These are phyloP conservation scores for Armadillidium nasatum DNA, from an alignment of 1,140 invertebrate genomes.

Conservation along the genomic window DNA sequence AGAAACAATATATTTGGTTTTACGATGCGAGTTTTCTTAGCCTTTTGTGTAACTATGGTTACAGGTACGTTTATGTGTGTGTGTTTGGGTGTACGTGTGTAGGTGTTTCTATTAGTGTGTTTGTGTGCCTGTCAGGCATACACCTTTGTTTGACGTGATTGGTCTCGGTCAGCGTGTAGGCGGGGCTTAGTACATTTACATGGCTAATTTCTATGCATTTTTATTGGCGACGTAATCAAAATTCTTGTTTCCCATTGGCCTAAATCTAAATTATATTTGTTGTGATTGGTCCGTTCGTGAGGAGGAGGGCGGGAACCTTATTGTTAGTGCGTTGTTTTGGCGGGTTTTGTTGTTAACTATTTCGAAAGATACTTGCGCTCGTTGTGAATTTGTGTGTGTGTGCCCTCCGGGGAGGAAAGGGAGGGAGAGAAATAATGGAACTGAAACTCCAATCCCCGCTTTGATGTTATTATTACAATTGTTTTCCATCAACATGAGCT, in stretches of 20 bases:
- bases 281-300: constrained; percentile 9
- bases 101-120: neutral
- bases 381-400: neutral
- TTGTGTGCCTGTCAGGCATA: constrained; percentile 14
- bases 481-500: constrained; percentile 43
- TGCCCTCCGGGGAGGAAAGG: constrained; percentile 19
- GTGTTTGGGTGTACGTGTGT: too few relatives aligned
- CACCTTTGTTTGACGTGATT: constrained; percentile 31
- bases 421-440: constrained; percentile 31
- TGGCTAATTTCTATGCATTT: neutral
- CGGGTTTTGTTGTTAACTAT: constrained; percentile 17
- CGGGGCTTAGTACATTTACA: neutral
- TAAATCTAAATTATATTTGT: constrained; percentile 18
- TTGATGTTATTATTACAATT: constrained; percentile 37
- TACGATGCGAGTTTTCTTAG: constrained; percentile 34
- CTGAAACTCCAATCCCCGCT: constrained; percentile 28
- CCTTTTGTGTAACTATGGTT: constrained; percentile 34
- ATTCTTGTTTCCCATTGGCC: constrained; percentile 13
- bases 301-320: constrained; percentile 3
- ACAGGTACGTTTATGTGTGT: constrained; percentile 11
- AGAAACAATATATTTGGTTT: constrained; percentile 38
- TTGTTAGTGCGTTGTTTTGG: constrained; percentile 10
- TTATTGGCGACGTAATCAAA: neutral
- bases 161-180: constrained; percentile 26
- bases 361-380: too few relatives aligned